Evolutionary conservation across 2,113 vertebrate genomes (phyloP), one percentile per base, ranked within the genome.

Genomic region (Pelodiscus sinensis): DNA sequence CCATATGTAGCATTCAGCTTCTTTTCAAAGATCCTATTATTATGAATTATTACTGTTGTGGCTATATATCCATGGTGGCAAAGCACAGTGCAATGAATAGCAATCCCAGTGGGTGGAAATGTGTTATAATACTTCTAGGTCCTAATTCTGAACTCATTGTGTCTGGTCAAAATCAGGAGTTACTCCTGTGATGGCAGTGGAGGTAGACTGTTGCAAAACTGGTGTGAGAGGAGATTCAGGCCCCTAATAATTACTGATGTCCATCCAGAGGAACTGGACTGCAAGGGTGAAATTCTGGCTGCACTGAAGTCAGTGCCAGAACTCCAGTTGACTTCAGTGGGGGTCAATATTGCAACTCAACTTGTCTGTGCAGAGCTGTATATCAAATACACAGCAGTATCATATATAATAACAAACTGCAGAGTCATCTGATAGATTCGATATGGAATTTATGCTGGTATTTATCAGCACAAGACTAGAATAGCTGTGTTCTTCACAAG

Each of bases 1-100:
- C 0, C 0, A 24, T 24, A 51, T 0, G 2, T 44, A 55, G 24
- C 80, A 44, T 0, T 0, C 15, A 52, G 52, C 68, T 25, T 21
- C 52, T 85, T 92, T 57, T 31, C 5, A 12, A 52, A 13, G 31
- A 14, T 84, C 50, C 82, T 58, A 13, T 2, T 35, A 51, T 51
- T 81, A 44, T 44, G 44, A 44, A 44, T 44, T 77, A 75, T 44
- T 38, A 73, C 38, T 38, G 38, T 73, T 24, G 21, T 75, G 13
- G 6, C 25, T 50, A 25, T 77, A 77, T 14, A 6, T 77, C 51
- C 15, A 14, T 24, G 19, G 1, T 1, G 50, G 38, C 25, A 13
- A 24, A 14, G 4, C 16, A 29, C 51, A n/a, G 51, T n/a, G 16
- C 50, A 31, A 5, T 31, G 50, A 79, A 18, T 19, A 50, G 13